These are phyloP conservation scores for Smutsia gigantea DNA, from an alignment of 2,797 vertebrate species.

Conservation along the genomic window DNA sequence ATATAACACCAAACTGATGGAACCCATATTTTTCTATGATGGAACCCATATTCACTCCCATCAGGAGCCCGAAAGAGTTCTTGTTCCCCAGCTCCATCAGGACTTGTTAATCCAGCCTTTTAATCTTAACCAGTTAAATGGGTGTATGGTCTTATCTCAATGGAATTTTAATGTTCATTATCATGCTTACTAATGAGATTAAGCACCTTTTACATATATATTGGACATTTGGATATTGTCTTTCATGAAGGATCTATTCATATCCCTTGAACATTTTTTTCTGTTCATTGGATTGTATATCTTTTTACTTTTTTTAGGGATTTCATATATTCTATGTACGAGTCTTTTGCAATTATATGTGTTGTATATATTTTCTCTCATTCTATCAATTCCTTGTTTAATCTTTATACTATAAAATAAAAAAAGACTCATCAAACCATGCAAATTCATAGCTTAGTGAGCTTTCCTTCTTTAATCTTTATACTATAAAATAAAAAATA, in stretches of 20 bases:
- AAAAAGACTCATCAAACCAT: neutral
- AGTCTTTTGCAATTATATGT: neutral
- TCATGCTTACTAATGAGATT: neutral
- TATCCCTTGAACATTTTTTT: neutral
- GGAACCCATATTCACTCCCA: neutral
- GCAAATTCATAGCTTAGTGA: neutral
- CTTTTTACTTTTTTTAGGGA: too few species aligned
- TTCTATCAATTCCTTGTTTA: neutral
- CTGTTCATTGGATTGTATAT: neutral
- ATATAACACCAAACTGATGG: neutral
- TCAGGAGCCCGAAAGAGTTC: neutral
- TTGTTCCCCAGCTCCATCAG: neutral
- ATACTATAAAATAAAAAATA: neutral
- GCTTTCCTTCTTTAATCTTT: neutral
- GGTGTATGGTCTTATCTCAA: accelerated
- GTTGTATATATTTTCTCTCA: neutral
- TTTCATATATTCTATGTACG: neutral
- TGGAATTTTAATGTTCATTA: neutral
- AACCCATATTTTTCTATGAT: too few species aligned
- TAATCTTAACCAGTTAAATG: neutral
- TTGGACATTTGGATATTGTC: neutral
- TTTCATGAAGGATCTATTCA: neutral
- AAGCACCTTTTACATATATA: neutral
- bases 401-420: neutral
- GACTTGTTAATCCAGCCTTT: neutral